Evolutionary conservation across 2,113 vertebrate species (phyloP), one percentile per base, ranked within the genome.

Genomic region (Ondatra zibethicus): DNA sequence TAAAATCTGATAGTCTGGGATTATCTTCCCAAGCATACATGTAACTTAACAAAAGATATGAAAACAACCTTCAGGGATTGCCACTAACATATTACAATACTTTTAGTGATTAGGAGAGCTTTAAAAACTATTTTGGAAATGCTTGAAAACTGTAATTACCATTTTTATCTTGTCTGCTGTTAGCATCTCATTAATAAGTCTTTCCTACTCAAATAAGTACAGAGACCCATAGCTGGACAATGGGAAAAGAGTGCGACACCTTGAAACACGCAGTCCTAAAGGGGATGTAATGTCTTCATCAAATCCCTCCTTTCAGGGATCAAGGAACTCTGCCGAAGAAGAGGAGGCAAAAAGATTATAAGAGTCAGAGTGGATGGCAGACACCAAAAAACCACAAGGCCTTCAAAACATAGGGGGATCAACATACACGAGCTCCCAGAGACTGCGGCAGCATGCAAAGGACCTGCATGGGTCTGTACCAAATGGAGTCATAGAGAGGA

Each of bases 71-170:
- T 93, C 61, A 77, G 76, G 95, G 25, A 76, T 4, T 73, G 3
- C 19, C 42, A 63, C 47, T 58, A 95, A 97, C 84, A 92, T 36
- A 96, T 55, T 89, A 39, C 23, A 91, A 65, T 92, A 31, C 31
- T 78, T 88, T 55, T 80, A 88, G 42, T 63, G 16, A 91, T 52
- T 47, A 84, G 55, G 27, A 45, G 1, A 94, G 86, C 90, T 94
- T 66, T 1, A 92, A 78, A 39, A 27, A 61, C 29, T 73, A 78
- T 93, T 93, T 94, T 92, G 36, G 29, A 91, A 76, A 72, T 89
- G 45, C 39, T 88, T 91, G 73, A 42, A 91, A 95, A 92, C 76
- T 68, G 61, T 39, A 87, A 27, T 88, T 75, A 72, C 4, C 61
- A 13, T 78, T 42, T 42, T 78, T 23, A 81, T 81, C 7, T 93